Conservation (phyloP, 2,113 vertebrate genomes). For the Oryzias melastigma region DNA sequence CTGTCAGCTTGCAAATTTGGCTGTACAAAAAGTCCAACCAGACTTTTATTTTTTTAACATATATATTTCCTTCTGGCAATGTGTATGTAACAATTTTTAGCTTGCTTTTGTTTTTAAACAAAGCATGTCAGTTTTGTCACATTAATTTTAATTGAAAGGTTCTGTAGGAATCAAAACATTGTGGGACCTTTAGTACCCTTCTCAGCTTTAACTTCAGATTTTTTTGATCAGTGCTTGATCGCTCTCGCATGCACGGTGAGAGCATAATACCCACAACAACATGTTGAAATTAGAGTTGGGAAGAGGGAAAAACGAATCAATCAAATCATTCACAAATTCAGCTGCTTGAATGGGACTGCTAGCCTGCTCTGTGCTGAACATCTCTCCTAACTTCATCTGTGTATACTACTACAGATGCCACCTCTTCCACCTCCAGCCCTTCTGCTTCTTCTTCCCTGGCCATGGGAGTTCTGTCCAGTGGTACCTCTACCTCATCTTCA, state of each 20-base stretch:
- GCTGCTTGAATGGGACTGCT: constrained; percentile 95
- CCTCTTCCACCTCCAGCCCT: constrained; percentile 87
- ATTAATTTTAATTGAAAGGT: constrained; percentile 67
- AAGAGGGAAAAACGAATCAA: constrained; percentile 70
- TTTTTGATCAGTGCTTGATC: constrained; percentile 66
- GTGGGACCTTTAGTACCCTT: constrained; percentile 71
- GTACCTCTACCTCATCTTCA: constrained; percentile 88
- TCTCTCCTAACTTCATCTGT: constrained; percentile 87
- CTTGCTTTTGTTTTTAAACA: constrained; percentile 80
- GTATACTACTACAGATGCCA: constrained; percentile 96
- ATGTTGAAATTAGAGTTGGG: constrained; percentile 75
- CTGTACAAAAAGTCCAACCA: constrained; percentile 71
- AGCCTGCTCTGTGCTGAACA: constrained; percentile 84
- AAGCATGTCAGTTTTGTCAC: constrained; percentile 77
- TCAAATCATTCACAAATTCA: constrained; percentile 76
- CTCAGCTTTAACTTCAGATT: constrained; percentile 76
- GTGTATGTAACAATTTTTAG: constrained; percentile 76
- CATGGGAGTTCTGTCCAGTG: constrained; percentile 92
- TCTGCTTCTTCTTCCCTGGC: constrained; percentile 89
- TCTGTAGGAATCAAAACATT: constrained; percentile 67
- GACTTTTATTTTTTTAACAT: constrained; percentile 33
- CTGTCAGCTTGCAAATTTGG: constrained; percentile 74
- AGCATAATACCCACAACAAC: constrained; percentile 57
- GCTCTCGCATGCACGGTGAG: constrained; percentile 77
- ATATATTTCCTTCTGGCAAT: constrained; percentile 72